Percentiles rank a stretch among this genome's conserved stretches.
Evolutionary conservation across 1,140 invertebrate genomes (phyloP).

Genomic region (Cotesia typhae): DNA sequence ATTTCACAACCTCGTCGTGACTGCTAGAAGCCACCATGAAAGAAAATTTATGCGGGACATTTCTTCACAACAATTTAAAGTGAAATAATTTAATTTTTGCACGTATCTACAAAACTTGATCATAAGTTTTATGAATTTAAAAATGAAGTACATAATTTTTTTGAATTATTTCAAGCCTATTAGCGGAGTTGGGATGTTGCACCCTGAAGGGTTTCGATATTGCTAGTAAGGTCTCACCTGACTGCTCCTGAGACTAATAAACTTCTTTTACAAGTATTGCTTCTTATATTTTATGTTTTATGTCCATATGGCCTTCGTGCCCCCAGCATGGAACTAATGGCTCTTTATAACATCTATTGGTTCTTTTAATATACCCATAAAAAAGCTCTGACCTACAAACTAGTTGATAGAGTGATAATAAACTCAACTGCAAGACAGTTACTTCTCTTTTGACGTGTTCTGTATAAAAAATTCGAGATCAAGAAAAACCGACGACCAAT

Average conservation of each 20-base stretch:
- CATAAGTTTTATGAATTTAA: no score
- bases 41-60: no score
- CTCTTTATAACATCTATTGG: constrained; percentile 49
- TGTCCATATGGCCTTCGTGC: constrained; percentile 60
- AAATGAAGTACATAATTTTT: no score
- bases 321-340: constrained; percentile 63
- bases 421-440: background rate
- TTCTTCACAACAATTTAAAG: no score
- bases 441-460: background rate
- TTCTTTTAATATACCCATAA: constrained; percentile 19
- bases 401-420: background rate
- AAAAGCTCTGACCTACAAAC: constrained; percentile 50
- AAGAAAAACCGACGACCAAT: no score
- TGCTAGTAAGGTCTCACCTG: constrained; percentile 44
- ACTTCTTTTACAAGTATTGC: no score
- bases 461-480: background rate
- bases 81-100: no score
- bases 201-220: constrained; percentile 47
- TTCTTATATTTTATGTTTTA: constrained; percentile 16
- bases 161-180: no score
- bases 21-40: background rate
- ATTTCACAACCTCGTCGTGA: no score
- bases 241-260: constrained; percentile 32
- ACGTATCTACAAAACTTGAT: no score
- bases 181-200: no score